phyloP scores from a whole-genome alignment of 2,797 vertebrate genomes.

The Clarias pachynema region DNA sequence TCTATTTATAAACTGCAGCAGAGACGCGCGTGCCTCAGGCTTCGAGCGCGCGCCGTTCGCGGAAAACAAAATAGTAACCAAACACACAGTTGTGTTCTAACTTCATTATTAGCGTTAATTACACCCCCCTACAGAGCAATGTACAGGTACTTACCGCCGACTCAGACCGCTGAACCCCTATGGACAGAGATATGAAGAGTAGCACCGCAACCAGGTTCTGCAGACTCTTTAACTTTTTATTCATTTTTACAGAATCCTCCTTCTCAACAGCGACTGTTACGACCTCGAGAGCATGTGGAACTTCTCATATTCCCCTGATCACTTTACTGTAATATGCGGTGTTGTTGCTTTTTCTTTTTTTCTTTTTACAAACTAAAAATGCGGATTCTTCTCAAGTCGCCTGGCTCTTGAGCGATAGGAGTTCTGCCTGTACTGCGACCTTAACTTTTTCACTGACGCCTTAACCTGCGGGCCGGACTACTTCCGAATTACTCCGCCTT shows the following conservation, averaged over 20 bases:
- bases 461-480: slow-evolving; percentile 75
- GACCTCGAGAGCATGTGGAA: slow-evolving; percentile 43
- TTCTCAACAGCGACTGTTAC: slow-evolving; percentile 63
- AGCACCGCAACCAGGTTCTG: slow-evolving; percentile 64
- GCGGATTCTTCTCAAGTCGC: slow-evolving; percentile 57
- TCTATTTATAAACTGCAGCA: slow-evolving; percentile 28
- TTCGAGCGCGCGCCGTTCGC: background rate
- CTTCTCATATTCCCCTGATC: slow-evolving; percentile 61
- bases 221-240: slow-evolving; percentile 64
- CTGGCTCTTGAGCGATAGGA: slow-evolving; percentile 65
- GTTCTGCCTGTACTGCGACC: slow-evolving; percentile 72
- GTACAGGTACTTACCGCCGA: slow-evolving; percentile 71
- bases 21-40: background rate
- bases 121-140: slow-evolving; percentile 11
- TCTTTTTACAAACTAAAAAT: slow-evolving; percentile 25
- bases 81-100: background rate
- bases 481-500: slow-evolving; percentile 62
- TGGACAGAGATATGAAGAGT: slow-evolving; percentile 69
- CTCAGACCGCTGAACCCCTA: slow-evolving; percentile 65
- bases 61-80: too few species aligned
- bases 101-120: background rate
- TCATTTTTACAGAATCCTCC: slow-evolving; percentile 69
- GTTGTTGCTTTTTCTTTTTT: background rate
- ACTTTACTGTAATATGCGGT: slow-evolving; percentile 11
- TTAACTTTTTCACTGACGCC: slow-evolving; percentile 68